Evolutionary conservation across 2,113 vertebrate genomes (phyloP).

Genomic region (Alaudala cheleensis): DNA sequence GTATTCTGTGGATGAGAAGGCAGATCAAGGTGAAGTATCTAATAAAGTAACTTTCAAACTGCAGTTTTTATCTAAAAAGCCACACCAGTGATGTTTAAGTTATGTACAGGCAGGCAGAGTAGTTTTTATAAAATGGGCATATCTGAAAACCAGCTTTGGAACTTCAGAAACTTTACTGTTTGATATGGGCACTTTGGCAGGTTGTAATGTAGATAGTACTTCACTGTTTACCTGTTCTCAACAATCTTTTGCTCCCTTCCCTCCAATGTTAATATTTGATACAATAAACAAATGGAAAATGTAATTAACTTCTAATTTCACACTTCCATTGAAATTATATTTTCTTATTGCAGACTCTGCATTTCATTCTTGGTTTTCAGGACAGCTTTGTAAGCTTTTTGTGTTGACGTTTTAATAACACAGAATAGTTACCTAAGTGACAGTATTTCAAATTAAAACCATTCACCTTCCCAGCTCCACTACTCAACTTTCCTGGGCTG

Average conservation of each 20-base stretch:
- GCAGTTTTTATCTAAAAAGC: background rate
- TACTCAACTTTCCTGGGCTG: background rate
- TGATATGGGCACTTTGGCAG: background rate
- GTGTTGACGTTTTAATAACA: background rate
- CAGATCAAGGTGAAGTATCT: constrained; percentile 83
- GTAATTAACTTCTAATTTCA: background rate
- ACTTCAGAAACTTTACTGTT: background rate
- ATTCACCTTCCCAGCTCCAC: background rate
- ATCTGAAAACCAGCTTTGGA: background rate
- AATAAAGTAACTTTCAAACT: background rate
- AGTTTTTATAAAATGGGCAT: background rate
- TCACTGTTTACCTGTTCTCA: background rate
- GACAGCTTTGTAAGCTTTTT: background rate
- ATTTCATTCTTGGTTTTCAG: background rate
- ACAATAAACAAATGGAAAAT: background rate
- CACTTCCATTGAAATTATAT: background rate
- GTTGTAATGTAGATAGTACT: background rate
- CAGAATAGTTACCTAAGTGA: background rate
- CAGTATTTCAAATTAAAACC: background rate
- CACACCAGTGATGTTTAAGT: background rate
- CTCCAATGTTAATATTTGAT: background rate
- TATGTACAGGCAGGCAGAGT: background rate
- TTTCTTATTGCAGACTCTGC: background rate
- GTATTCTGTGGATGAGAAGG: constrained; percentile 92
- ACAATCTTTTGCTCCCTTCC: background rate